Evolutionary conservation across 1,140 invertebrate species (phyloP).

Genomic region (Pseudomyrmex concolor): DNA sequence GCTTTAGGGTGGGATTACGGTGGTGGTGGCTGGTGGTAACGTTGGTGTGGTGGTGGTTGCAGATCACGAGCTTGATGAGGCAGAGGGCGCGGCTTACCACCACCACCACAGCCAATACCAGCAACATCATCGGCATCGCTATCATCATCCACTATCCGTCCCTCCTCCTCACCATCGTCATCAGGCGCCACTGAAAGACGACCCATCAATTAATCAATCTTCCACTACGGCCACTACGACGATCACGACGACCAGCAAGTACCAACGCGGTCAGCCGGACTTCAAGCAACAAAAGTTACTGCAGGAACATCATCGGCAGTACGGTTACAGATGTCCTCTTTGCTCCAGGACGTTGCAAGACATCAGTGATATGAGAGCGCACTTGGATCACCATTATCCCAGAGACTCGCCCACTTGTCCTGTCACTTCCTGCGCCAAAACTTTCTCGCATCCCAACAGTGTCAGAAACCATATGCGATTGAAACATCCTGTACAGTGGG

Average conservation of each 20-base stretch:
- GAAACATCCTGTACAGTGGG: conserved; percentile 92
- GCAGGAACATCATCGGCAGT: conserved; percentile 77
- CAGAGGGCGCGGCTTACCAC: conserved; percentile 82
- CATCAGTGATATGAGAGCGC: conserved; percentile 88
- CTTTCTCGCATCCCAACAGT: conserved; percentile 92
- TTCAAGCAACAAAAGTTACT: conserved; percentile 80
- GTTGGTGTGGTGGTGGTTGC: conserved; percentile 85
- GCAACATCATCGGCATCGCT: conserved; percentile 84
- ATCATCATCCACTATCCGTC: conserved; percentile 77
- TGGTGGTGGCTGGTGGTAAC: conserved; percentile 84
- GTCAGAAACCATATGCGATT: conserved; percentile 93
- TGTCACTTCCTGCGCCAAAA: conserved; percentile 89
- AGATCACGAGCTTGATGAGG: conserved; percentile 83
- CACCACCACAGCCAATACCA: conserved; percentile 84
- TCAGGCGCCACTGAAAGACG: conserved; percentile 71
- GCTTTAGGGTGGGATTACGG: conserved; percentile 67
- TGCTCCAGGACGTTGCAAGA: conserved; percentile 88
- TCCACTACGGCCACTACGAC: conserved; percentile 56
- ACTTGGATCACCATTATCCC: conserved; percentile 92
- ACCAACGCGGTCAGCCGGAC: conserved; percentile 73
- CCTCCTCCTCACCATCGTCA: conserved; percentile 79
- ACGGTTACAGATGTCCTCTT: conserved; percentile 88
- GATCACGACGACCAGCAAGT: conserved; percentile 71
- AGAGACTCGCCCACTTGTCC: conserved; percentile 92
- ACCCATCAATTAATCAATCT: conserved; percentile 61